Percentiles rank a stretch among this genome's conserved stretches.
phyloP scores from a whole-genome alignment of 2,888 invertebrate species.

The Iphiclides podalirius region DNA sequence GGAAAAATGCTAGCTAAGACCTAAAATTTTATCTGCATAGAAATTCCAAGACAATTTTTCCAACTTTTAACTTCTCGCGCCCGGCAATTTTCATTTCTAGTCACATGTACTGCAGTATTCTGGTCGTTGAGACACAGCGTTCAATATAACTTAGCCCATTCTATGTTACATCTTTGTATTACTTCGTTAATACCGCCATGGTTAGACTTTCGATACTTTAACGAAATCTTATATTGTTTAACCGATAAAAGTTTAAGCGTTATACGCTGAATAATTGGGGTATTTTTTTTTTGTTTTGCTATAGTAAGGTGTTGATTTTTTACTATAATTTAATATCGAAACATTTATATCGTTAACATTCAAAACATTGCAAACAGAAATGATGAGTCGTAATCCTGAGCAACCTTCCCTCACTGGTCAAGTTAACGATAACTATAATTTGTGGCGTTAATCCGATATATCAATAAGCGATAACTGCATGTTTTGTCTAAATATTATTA shows the following conservation, averaged over 20 bases:
- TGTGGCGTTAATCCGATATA: too few species aligned
- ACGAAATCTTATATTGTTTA: constrained; percentile 9
- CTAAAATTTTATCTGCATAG: constrained; percentile 22
- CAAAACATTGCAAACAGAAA: too few species aligned
- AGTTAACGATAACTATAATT: too few species aligned
- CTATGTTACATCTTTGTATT: constrained; percentile 35
- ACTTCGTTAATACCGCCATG: constrained; percentile 39
- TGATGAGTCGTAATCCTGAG: too few species aligned
- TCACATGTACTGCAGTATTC: constrained; percentile 19
- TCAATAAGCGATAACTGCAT: too few species aligned
- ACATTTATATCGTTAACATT: too few species aligned
- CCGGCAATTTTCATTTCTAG: constrained; percentile 21
- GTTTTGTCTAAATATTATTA: too few species aligned
- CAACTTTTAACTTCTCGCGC: constrained; percentile 21
- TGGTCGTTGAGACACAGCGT: constrained; percentile 34
- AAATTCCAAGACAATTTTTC: constrained; percentile 19
- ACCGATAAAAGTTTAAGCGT: constrained; percentile 5
- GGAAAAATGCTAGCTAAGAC: constrained; percentile 9
- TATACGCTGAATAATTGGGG: too few species aligned
- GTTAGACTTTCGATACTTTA: constrained; percentile 17
- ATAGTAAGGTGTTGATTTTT: too few species aligned
- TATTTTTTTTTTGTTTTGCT: too few species aligned
- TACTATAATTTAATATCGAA: too few species aligned
- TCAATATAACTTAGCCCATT: constrained; percentile 63
- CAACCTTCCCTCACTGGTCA: too few species aligned